A percentile compares a stretch with the other conserved stretches of the same genome.
Conservation (phyloP, 2,888 invertebrate species). For the Dolichopus griseipennis region DNA sequence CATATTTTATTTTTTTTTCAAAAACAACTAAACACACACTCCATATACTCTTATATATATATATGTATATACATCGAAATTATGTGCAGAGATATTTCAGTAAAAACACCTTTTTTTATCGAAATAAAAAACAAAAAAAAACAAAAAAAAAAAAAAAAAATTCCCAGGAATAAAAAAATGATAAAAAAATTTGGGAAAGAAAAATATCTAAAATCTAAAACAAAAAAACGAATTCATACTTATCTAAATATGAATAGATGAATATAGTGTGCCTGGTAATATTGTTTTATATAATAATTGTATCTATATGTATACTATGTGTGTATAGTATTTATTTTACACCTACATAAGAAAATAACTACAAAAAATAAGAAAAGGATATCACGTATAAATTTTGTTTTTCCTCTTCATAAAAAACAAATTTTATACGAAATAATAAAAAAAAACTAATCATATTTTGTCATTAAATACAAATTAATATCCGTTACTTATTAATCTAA, state of each 20-base stretch:
- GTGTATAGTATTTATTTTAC: too few relatives aligned
- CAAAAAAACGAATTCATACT: too few relatives aligned
- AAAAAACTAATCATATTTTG: background rate
- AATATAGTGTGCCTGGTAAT: background rate
- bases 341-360: too few relatives aligned
- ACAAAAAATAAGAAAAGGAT: background rate
- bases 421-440: too few relatives aligned
- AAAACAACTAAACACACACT: too few relatives aligned
- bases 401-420: too few relatives aligned
- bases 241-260: too few relatives aligned
- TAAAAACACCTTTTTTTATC: background rate
- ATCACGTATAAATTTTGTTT: background rate
- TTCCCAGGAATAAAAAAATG: constrained; percentile 2
- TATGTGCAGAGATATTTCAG: background rate
- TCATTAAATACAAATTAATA: background rate
- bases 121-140: background rate
- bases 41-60: background rate
- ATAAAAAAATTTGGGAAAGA: background rate
- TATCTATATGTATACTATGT: too few relatives aligned
- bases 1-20: too few relatives aligned
- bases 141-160: too few relatives aligned
- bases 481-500: background rate
- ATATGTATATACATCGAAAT: background rate
- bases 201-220: background rate
- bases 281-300: too few relatives aligned